Base-by-base conservation (phyloP, 2,797 vertebrate species). In the Ambastaia sidthimunki region DNA sequence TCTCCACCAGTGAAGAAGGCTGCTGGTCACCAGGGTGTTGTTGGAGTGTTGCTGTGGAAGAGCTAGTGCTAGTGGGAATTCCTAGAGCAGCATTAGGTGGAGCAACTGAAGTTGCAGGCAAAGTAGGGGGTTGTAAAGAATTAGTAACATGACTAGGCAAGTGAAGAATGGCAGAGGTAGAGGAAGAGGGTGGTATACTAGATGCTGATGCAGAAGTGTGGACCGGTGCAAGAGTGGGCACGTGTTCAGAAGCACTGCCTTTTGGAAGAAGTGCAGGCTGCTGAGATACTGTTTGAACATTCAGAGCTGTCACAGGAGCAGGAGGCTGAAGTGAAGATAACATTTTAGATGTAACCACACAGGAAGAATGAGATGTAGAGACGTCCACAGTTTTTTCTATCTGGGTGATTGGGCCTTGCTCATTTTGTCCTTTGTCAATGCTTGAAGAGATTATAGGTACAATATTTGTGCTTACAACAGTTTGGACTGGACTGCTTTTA, bases 401-500 rank as follows among this genome's bases (percentile, higher is more conserved):
- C 79, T 89, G 89, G 3, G 57, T 25, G 41, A 63, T 41, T 41
- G 63, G 70, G 62, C 74, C 84, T 68, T 71, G 79, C 63, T 74
- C 76, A 67, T 77, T 77, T 54, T 77, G 79, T 72, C 86, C 82
- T 74, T 90, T 91, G 60, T 93, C 93, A 70, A 93, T 94, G 74
- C 93, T 94, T 54, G 92, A 91, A 76, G 94, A 91, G 78, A 91
- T 3, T 90, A 90, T 65, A 74, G 92, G 91, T 86, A 92, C 89
- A 87, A 89, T 92, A 0, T 93, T 90, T 86, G 95, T 94, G 28
- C 91, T 93, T 82, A 92, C 81, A 86, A 93, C 78, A 73, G 93
- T 92, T 80, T 95, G 95, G 72, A 88, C 90, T 66, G 93, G 91
- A 86, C 96, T 97, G 74, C 87, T 91, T 91, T 97, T 97, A 18